Percentiles rank a stretch among this genome's conserved stretches.
Evolutionary conservation across 2,797 vertebrate genomes (phyloP).

Genomic region (Fringilla coelebs): DNA sequence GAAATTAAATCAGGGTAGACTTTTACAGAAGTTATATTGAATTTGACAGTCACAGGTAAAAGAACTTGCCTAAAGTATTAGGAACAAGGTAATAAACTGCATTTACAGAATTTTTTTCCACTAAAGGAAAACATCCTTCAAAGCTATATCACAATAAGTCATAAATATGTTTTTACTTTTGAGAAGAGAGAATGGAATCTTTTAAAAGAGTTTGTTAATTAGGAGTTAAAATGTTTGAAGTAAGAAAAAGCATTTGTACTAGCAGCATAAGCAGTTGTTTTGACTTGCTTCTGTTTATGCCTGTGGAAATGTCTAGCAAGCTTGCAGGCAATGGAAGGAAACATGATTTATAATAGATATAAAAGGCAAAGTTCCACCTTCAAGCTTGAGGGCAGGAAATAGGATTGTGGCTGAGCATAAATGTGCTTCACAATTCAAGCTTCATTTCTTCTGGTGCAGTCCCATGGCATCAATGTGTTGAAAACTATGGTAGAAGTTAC

Average conservation of each 20-base stretch:
- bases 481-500: not conserved
- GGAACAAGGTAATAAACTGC: not conserved
- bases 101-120: not conserved
- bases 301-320: conserved; percentile 40
- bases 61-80: not conserved
- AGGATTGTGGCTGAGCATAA: conserved; percentile 24
- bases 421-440: not conserved
- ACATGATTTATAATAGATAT: conserved; percentile 42
- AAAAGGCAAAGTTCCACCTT: conserved; percentile 43
- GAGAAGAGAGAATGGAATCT: not conserved
- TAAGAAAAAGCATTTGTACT: not conserved
- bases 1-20: not conserved
- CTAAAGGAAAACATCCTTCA: not conserved
- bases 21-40: not conserved
- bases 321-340: conserved; percentile 4
- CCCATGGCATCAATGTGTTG: not conserved
- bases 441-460: not conserved
- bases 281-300: conserved; percentile 13
- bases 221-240: not conserved
- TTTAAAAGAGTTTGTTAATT: not conserved
- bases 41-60: not conserved
- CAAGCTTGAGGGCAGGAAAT: conserved; percentile 20
- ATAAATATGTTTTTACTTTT: not conserved
- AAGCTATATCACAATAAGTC: not conserved
- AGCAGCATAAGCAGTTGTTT: not conserved